These are phyloP conservation scores for Stomatorhinus walkeri DNA, from an alignment of 2,797 vertebrate genomes.

Conservation along the genomic window DNA sequence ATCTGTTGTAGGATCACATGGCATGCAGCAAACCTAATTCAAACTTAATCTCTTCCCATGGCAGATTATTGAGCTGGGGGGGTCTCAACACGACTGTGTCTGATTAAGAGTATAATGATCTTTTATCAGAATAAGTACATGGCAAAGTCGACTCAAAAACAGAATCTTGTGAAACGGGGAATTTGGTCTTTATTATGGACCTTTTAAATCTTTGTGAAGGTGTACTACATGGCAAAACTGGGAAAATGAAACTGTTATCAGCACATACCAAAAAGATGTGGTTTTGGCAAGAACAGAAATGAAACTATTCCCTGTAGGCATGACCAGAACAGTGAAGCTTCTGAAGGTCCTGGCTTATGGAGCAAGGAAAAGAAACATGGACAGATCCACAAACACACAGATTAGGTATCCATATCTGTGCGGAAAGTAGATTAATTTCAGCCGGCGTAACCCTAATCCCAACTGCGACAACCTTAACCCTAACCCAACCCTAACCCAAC, in stretches of 20 bases:
- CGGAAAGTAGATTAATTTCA: neutral
- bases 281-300: neutral
- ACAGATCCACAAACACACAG: neutral
- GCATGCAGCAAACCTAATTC: neutral
- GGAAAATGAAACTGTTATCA: neutral
- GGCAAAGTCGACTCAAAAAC: neutral
- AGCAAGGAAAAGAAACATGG: neutral
- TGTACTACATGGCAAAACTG: neutral
- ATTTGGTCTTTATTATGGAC: neutral
- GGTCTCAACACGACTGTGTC: neutral
- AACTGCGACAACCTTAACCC: neutral
- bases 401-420: neutral
- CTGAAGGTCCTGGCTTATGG: neutral
- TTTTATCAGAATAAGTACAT: neutral
- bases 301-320: neutral
- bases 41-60: neutral
- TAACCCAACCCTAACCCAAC: neutral
- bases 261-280: neutral
- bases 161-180: neutral
- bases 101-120: neutral
- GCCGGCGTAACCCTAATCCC: neutral
- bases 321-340: neutral
- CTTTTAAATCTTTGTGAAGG: neutral
- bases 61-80: neutral
- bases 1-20: neutral